A percentile compares a stretch with the other conserved stretches of the same genome.
phyloP scores from a whole-genome alignment of 23 tunicate species.

The Trididemnum miniatum region DNA sequence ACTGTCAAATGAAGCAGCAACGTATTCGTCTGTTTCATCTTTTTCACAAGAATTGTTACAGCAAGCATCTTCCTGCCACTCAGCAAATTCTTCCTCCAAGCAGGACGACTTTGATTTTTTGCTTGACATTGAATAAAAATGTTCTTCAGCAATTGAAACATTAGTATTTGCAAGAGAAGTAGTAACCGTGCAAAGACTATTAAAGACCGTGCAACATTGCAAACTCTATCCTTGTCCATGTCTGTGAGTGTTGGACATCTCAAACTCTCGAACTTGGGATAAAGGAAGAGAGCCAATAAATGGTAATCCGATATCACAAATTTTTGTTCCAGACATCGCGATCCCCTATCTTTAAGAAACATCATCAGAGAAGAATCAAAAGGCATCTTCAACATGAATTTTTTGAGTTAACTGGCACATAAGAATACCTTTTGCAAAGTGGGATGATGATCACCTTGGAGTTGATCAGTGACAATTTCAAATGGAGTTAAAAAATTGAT shows the following conservation, averaged over 20 bases:
- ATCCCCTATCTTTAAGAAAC: neutral
- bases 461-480: neutral
- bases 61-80: neutral
- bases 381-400: neutral
- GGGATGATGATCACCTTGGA: neutral
- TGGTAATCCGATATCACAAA: neutral
- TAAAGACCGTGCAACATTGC: too few species aligned
- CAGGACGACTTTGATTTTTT: too few species aligned
- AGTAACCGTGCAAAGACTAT: too few species aligned
- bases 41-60: too few species aligned
- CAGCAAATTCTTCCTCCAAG: conserved; percentile 2
- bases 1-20: neutral
- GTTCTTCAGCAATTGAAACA: too few species aligned
- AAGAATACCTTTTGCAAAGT: neutral
- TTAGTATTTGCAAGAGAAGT: too few species aligned
- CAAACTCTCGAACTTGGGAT: conserved; percentile 7
- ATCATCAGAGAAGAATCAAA: neutral
- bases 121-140: too few species aligned
- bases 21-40: neutral
- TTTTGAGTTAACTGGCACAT: neutral
- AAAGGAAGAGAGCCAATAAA: neutral
- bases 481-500: neutral
- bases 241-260: too few species aligned
- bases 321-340: neutral
- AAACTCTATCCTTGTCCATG: too few species aligned